Percentiles rank a stretch among this genome's conserved stretches.
Evolutionary conservation across 2,113 vertebrate genomes (phyloP).

Genomic region (Ginglymostoma cirratum): DNA sequence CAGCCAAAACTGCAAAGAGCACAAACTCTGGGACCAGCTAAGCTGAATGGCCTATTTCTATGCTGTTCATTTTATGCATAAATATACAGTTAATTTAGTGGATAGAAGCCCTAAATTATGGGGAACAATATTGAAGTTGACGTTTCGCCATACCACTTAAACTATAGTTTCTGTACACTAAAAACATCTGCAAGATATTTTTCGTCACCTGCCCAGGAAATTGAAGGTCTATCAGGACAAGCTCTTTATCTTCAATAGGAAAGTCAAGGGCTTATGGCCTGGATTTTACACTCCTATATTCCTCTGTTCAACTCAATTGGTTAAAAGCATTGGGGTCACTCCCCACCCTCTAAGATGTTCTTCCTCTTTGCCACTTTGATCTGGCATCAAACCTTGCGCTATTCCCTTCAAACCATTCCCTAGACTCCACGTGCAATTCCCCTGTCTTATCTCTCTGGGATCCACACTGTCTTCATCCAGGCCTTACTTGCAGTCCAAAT

Average conservation of each 20-base stretch:
- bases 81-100: background rate
- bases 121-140: background rate
- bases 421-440: no score
- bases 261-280: background rate
- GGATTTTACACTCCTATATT: no score
- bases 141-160: background rate
- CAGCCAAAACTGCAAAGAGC: background rate
- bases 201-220: background rate
- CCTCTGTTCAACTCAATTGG: no score
- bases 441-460: no score
- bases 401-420: no score
- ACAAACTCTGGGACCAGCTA: background rate
- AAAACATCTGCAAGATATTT: slow-evolving; percentile 17
- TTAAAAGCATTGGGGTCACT: no score
- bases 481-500: no score
- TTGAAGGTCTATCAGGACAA: background rate
- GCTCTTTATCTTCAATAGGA: background rate
- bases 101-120: background rate
- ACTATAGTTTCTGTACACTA: background rate
- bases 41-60: background rate
- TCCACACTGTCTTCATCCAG: no score
- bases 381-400: no score
- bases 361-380: no score
- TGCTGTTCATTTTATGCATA: background rate
- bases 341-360: no score